phyloP scores from a whole-genome alignment of 2,888 invertebrate genomes.

The Chloromyia formosa region DNA sequence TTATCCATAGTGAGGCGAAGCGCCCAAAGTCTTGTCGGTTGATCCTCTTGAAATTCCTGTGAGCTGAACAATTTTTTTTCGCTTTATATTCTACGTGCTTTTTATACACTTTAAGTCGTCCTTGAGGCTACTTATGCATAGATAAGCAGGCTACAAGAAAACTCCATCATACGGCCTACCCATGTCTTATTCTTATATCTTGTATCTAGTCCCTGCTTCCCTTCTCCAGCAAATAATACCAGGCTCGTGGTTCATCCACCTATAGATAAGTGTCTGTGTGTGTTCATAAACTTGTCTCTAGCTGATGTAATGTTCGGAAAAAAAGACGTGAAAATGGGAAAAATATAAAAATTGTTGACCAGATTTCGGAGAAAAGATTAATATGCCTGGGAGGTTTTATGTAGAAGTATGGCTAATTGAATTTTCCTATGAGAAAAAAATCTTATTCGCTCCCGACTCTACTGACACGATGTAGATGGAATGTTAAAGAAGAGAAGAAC shows the following conservation, averaged over 20 bases:
- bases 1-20: background rate
- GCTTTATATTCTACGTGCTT: background rate
- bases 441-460: too few species aligned
- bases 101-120: slow-evolving; percentile 10
- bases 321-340: background rate
- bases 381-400: background rate
- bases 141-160: background rate
- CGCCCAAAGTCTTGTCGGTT: background rate
- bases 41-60: background rate
- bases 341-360: slow-evolving; percentile 1
- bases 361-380: background rate
- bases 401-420: slow-evolving; percentile 1
- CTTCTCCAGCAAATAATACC: background rate
- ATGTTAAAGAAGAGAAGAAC: too few species aligned
- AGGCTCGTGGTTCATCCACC: background rate
- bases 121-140: slow-evolving; percentile 11
- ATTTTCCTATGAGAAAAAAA: slow-evolving; percentile 1
- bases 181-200: background rate
- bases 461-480: too few species aligned
- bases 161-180: background rate
- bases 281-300: background rate
- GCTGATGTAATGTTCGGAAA: background rate
- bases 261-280: background rate
- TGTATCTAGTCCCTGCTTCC: background rate
- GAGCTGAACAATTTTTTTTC: background rate